Evolutionary conservation across 2,888 invertebrate genomes (phyloP), one percentile per base, ranked within the genome.

Genomic region (Drosophila merina): DNA sequence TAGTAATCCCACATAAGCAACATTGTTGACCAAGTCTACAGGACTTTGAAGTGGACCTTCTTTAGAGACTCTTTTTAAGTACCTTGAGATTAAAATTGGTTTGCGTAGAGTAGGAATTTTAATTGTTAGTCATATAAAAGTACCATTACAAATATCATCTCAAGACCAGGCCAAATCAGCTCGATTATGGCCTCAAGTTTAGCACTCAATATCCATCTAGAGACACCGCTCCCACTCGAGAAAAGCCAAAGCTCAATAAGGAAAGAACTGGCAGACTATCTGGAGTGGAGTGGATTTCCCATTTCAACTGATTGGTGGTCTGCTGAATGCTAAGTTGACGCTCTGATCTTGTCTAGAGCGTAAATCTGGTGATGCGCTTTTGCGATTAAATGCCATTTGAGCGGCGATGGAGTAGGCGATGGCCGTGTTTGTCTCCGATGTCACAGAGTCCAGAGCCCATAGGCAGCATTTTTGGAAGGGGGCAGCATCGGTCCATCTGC

Each of bases 341-440:
- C 81, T 79, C 71, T 79, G 84, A 84, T 85, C 84, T 84, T 85
- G 84, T 84, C 84, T 81, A 67, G 83, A 72, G 83, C 84, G 84
- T 84, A 84, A 84, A 84, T 84, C 84, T 85, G 74, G 60, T 67
- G 84, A 84, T 84, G 86, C 64, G 83, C 84, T 85, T 84, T 69
- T 68, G 64, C 77, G 84, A 84, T 85, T 83, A 84, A 85, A 85
- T 79, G 85, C 77, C 81, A 80, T 77, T 83, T 77, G 77, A 70
- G 78, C 78, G 77, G 67, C 69, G 58, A 30, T 47, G 57, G 25
- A 38, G 56, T 36, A 33, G 28, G 31, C 25, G 33, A 50, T 57
- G 57, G 45, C 28, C 45, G 28, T 38, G 31, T 62, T 57, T 48
- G 60, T 62, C 48, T 6, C 42, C 44, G 31, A 30, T 38, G n/a